A percentile compares a stretch with the other conserved stretches of the same genome.
Conservation (phyloP, 2,888 invertebrate genomes). For the Amphiduros pacificus region DNA sequence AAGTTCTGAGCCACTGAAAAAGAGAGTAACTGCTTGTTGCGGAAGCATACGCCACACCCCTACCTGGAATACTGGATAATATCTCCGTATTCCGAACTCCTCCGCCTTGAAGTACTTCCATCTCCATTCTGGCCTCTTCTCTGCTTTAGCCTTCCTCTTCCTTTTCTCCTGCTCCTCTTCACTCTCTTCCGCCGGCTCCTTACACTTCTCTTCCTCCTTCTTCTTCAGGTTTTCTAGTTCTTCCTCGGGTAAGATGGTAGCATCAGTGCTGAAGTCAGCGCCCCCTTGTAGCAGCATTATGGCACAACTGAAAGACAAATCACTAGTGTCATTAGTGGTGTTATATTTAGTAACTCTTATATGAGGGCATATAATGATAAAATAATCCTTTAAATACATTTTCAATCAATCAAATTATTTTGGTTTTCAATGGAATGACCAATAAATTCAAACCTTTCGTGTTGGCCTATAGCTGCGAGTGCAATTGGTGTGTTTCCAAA, state of each 20-base stretch:
- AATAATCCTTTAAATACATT: background rate
- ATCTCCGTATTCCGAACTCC: no score
- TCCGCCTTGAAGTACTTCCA: no score
- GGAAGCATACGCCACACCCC: no score
- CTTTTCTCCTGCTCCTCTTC: conserved; percentile 8
- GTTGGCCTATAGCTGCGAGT: conserved; percentile 58
- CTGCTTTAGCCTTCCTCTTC: background rate
- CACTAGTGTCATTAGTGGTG: background rate
- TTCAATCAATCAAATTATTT: background rate
- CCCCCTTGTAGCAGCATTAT: conserved; percentile 58
- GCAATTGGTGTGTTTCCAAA: conserved; percentile 62
- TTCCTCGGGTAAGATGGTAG: conserved; percentile 27
- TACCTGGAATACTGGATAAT: no score
- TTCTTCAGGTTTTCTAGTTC: conserved; percentile 19
- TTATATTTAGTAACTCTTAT: background rate
- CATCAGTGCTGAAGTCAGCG: conserved; percentile 48
- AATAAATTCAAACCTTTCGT: conserved; percentile 54
- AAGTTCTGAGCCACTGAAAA: no score
- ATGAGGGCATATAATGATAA: background rate
- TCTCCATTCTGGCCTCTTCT: no score
- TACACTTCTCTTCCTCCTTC: conserved; percentile 27
- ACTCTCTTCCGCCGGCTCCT: conserved; percentile 39
- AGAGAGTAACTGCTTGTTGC: no score
- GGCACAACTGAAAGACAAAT: conserved; percentile 50
- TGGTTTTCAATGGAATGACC: background rate